Evolutionary conservation across 2,888 invertebrate genomes (phyloP).

Genomic region (Gryllus longicercus): DNA sequence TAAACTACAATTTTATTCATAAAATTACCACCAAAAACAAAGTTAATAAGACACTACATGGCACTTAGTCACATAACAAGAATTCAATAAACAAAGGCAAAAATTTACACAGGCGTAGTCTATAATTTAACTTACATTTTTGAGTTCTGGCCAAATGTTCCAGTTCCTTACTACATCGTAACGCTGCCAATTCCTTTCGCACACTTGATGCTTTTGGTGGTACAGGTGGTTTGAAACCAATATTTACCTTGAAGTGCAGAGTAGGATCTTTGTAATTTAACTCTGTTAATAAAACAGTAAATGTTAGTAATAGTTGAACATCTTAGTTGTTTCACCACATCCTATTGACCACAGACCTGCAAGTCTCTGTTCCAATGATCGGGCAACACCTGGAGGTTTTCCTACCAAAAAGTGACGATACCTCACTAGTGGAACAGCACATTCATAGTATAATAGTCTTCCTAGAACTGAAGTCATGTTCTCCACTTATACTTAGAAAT

Average conservation of each 20-base stretch:
- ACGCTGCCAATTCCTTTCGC: conserved; percentile 54
- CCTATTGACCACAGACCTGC: conserved; percentile 52
- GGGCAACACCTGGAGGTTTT: conserved; percentile 66
- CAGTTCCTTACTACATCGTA: conserved; percentile 53
- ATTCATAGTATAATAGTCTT: neutral
- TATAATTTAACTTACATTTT: conserved; percentile 51
- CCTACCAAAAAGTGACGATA: conserved; percentile 64
- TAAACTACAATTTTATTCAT: neutral
- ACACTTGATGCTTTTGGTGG: conserved; percentile 47
- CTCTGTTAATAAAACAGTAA: too few species aligned
- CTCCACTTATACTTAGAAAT: neutral
- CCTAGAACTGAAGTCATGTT: neutral
- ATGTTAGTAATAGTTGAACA: too few species aligned
- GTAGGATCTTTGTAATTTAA: conserved; percentile 53
- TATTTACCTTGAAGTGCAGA: conserved; percentile 58
- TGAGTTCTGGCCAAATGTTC: conserved; percentile 63
- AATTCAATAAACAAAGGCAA: neutral
- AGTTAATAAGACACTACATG: neutral
- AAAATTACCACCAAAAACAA: neutral
- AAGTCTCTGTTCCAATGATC: conserved; percentile 66
- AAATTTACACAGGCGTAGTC: too few species aligned
- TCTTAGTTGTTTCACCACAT: too few species aligned
- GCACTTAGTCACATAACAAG: neutral
- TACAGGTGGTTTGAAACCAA: conserved; percentile 56
- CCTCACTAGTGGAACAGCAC: conserved; percentile 39